Evolutionary conservation across 2,113 vertebrate species (phyloP), one percentile per base, ranked within the genome.

Genomic region (Regulus satrapa): DNA sequence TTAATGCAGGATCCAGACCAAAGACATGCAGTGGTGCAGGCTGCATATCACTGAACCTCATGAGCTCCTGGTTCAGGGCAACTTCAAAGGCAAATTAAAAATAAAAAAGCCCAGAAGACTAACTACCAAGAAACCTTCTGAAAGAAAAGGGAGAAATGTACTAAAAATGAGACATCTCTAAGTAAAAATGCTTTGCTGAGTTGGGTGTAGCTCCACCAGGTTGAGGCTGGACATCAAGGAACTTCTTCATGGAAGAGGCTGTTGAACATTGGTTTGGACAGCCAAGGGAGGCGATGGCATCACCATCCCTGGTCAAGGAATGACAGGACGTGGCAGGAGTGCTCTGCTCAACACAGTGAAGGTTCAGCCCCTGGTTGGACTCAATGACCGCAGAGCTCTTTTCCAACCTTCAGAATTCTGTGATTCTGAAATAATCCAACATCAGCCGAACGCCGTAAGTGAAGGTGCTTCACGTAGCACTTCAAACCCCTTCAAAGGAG

Each of bases 241-340:
- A 40, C 14, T 82, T 40, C 6, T 31, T 31, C 6, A 18, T 18
- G n/a, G 46, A 41, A 41, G 10, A 31, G 4, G 40, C 2, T 41
- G 31, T 9, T 32, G 26, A 82, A 34, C 43, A 38, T 1, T 9
- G 59, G 15, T 17, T 38, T 58, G 43, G 32, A 20, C 7, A 59
- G 19, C 16, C 26, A 46, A 18, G 41, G 55, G 55, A 69, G 7
- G 18, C 4, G 62, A 8, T 62, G 41, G 48, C 69, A 9, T 23
- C 20, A 31, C 18, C 40, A 41, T 32, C 9, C 40, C 25, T 9
- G 21, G 14, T 11, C 8, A 41, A 21, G 25, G 24, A 54, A 41
- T 18, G 38, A 21, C 6, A 2, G 6, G 34, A 61, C 0, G 1
- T 14, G 40, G 54, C 25, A 48, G 2, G 0, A 29, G 34, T 68